Conservation (phyloP, 2,113 vertebrate genomes). For the Prunella fulvescens region DNA sequence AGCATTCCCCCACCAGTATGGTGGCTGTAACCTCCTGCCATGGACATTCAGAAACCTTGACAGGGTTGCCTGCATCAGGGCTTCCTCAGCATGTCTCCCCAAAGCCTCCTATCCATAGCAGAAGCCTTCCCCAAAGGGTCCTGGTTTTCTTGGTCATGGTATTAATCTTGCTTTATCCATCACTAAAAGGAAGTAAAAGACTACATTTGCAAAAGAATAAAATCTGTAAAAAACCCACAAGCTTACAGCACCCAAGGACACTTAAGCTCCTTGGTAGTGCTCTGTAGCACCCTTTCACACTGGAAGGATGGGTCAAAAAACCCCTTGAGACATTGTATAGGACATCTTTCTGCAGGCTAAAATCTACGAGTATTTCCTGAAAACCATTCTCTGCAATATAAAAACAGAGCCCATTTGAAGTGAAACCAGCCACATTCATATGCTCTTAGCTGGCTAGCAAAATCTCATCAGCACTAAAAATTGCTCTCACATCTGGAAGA, state of each 20-base stretch:
- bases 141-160: background rate
- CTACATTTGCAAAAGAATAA: background rate
- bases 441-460: background rate
- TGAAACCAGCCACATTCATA: background rate
- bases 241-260: background rate
- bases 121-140: background rate
- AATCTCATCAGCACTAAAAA: constrained; percentile 26
- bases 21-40: background rate
- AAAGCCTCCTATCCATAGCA: background rate
- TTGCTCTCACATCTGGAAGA: constrained; percentile 43
- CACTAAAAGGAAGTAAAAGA: background rate
- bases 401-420: background rate
- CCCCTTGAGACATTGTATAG: background rate
- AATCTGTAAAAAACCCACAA: background rate
- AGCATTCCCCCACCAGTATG: accelerated
- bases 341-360: background rate
- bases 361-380: background rate
- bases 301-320: background rate
- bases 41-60: background rate
- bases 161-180: background rate
- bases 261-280: background rate
- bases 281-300: background rate
- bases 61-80: background rate
- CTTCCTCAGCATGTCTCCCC: background rate
- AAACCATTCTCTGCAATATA: background rate